Evolutionary conservation across 1,140 invertebrate genomes (phyloP), one percentile per base, ranked within the genome.

Genomic region (Onthophagus taurus): DNA sequence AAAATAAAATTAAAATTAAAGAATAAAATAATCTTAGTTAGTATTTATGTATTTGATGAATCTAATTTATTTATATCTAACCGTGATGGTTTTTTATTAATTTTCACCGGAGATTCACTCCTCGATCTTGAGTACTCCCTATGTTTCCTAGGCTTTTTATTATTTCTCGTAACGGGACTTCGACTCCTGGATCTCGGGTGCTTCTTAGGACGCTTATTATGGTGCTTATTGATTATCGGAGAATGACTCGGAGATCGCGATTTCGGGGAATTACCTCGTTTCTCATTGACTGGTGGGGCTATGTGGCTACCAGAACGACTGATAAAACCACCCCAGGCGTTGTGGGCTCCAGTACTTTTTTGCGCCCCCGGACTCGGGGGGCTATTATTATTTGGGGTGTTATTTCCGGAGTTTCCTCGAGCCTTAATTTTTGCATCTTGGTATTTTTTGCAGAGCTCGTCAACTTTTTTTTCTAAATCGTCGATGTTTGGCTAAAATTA

Each of bases 401-500:
- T 70, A 24, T 69, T 68, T 30, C 75, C 75, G 1, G 65, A 70
- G 13, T 68, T 66, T 8, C 64, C 63, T 49, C 74, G 63, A 0
- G 75, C 77, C 59, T 84, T 85, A 8, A 77, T 72, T 49, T 84
- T 76, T 0, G 78, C 79, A 50, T 88, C 84, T 30, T 85, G 75
- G 51, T 89, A 87, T 14, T 77, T 72, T 53, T 79, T 79, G 33
- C 77, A 76, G 1, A 87, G 60, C 51, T 83, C 77, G 29, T 87
- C 83, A 0, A 90, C 80, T 18, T 77, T 75, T 9, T 77, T 78
- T 51, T 90, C 86, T 31, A 91, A 60, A 23, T 76, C 69, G 48
- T 89, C 85, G 4, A 76, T 68, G 59, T 83, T 78, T 6, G 37
- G 13, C 37, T 39, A 23, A 11, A 14, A 24, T 26, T n/a, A 36